Conservation (phyloP, 2,888 invertebrate species). For the Scaptomyza polygonia region DNA sequence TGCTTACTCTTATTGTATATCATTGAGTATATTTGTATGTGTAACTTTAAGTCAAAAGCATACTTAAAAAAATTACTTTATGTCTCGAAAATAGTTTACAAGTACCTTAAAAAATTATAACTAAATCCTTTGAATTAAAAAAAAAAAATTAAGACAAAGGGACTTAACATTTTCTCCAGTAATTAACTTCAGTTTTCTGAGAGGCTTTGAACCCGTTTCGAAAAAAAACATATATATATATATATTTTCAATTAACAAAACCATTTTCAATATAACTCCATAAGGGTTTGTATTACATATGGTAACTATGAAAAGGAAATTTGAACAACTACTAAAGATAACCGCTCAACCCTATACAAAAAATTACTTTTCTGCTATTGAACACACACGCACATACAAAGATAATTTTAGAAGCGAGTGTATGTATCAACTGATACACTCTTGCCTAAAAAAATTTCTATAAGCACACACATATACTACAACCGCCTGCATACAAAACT, state of each 20-base stretch:
- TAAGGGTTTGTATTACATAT: conserved; percentile 2
- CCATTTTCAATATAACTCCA: conserved; percentile 1
- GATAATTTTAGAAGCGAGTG: neutral
- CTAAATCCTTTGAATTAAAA: neutral
- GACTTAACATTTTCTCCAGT: neutral
- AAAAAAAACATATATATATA: neutral
- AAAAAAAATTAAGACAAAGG: neutral
- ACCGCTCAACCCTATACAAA: neutral
- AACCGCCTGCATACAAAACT: conserved; percentile 7
- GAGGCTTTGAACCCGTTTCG: neutral
- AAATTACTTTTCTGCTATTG: conserved; percentile 8
- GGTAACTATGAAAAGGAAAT: neutral
- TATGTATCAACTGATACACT: conserved; percentile 4
- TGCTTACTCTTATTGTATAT: conserved; percentile 6
- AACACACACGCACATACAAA: conserved; percentile 1
- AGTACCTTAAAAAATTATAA: conserved; percentile 1
- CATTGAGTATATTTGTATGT: conserved; percentile 9
- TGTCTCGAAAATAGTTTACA: conserved; percentile 15
- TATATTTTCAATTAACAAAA: neutral
- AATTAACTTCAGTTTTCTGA: conserved; percentile 1
- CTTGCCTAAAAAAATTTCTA: conserved; percentile 14
- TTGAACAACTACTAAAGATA: neutral
- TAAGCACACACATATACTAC: conserved; percentile 4
- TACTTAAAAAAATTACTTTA: conserved; percentile 4
- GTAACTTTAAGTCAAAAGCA: conserved; percentile 11